Conservation (phyloP, 2,797 vertebrate species). For the Eremophila alpestris region DNA sequence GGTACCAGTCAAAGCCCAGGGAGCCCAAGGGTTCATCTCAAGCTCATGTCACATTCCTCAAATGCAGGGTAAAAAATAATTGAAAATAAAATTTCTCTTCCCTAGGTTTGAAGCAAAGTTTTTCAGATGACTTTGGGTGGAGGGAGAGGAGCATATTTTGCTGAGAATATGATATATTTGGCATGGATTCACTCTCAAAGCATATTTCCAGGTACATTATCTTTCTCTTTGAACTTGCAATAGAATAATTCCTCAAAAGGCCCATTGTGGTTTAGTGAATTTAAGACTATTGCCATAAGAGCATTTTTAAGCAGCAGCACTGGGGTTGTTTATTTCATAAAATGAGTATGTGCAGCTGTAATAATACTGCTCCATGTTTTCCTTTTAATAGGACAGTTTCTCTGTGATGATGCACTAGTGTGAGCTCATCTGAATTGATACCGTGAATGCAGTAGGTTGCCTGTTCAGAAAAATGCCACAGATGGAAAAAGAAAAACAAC, state of each 20-base stretch:
- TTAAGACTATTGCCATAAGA: neutral
- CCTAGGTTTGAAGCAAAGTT: neutral
- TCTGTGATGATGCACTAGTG: fast-evolving
- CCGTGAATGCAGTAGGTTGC: neutral
- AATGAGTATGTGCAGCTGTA: neutral
- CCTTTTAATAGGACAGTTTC: neutral
- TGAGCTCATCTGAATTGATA: neutral
- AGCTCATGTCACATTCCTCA: neutral
- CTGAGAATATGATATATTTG: neutral
- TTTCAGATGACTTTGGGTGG: neutral
- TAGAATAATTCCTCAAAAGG: neutral
- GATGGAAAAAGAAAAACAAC: neutral
- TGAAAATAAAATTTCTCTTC: neutral
- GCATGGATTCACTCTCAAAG: neutral
- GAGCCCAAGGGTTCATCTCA: neutral
- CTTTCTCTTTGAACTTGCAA: neutral
- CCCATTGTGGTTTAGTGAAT: neutral
- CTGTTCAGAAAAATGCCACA: neutral
- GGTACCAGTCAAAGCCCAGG: neutral
- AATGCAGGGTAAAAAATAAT: neutral
- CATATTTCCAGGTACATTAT: neutral
- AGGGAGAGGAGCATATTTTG: neutral
- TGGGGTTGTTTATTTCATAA: neutral
- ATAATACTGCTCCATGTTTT: neutral
- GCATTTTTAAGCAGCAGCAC: neutral